Conservation (phyloP, 2,797 vertebrate genomes). For the Orientallactaga sibirica region DNA sequence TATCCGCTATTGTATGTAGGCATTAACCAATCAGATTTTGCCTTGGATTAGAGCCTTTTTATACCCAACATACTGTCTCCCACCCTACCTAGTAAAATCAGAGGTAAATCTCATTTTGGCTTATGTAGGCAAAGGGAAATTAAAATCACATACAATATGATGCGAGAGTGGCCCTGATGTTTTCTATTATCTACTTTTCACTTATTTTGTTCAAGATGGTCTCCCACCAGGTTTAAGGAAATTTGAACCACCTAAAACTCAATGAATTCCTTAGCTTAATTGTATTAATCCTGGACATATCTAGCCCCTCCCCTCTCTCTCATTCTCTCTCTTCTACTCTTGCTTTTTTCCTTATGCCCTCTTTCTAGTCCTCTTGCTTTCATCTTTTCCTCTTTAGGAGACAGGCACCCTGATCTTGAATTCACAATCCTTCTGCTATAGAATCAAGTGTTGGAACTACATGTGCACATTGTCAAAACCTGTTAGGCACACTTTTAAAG, state of each 20-base stretch:
- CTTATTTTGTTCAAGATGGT: slow-evolving; percentile 1
- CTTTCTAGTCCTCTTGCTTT: no score
- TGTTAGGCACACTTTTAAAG: no score
- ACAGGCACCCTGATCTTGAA: no score
- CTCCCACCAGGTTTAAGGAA: not conserved
- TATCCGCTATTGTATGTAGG: not conserved
- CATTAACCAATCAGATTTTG: not conserved
- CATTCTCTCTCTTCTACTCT: no score
- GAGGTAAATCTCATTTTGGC: slow-evolving; percentile 9
- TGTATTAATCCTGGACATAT: not conserved
- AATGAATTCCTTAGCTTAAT: not conserved
- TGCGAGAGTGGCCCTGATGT: no score
- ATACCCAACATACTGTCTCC: not conserved
- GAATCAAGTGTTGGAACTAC: no score
- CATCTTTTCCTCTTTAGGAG: no score
- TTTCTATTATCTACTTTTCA: not conserved
- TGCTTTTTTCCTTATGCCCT: no score
- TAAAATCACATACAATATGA: not conserved
- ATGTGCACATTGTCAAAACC: no score
- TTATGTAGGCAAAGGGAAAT: not conserved
- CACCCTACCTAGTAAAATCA: not conserved
- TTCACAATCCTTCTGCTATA: no score
- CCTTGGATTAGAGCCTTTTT: not conserved
- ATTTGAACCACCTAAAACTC: not conserved
- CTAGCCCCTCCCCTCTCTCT: not conserved